Conservation (phyloP, 1,140 invertebrate species). For the Psilanteris sp. region DNA sequence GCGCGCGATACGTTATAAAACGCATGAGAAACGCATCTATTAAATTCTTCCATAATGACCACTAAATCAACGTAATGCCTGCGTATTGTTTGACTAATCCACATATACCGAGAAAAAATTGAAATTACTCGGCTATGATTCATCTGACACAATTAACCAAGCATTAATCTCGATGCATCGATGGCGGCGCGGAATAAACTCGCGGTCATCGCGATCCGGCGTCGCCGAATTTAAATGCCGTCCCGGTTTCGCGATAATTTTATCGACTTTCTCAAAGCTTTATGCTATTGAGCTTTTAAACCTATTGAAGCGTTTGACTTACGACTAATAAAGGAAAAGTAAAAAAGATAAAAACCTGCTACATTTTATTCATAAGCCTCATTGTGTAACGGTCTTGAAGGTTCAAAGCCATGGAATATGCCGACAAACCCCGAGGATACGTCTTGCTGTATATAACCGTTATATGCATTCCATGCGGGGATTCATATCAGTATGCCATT, state of each 20-base stretch:
- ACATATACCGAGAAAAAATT: slow-evolving; percentile 7
- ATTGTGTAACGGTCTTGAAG: slow-evolving; percentile 62
- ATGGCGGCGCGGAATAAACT: too few species aligned
- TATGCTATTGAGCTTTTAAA: slow-evolving; percentile 7
- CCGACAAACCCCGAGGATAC: slow-evolving; percentile 54
- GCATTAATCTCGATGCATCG: slow-evolving; percentile 4
- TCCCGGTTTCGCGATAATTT: slow-evolving; percentile 3
- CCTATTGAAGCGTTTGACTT: slow-evolving; percentile 9
- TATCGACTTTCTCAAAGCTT: slow-evolving; percentile 4
- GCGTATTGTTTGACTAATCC: not conserved
- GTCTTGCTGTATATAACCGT: slow-evolving; percentile 57
- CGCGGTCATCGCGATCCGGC: not conserved
- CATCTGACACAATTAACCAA: slow-evolving; percentile 17
- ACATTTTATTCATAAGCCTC: slow-evolving; percentile 61
- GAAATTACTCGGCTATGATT: slow-evolving; percentile 19
- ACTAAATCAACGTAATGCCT: slow-evolving; percentile 5
- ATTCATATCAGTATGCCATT: slow-evolving; percentile 64
- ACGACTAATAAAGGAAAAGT: slow-evolving; percentile 35
- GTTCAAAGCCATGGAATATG: slow-evolving; percentile 37
- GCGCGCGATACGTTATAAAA: slow-evolving; percentile 4
- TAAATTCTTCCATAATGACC: slow-evolving; percentile 3
- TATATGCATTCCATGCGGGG: slow-evolving; percentile 63
- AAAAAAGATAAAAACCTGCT: slow-evolving; percentile 23
- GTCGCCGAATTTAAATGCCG: slow-evolving; percentile 19
- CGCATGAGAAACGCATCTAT: slow-evolving; percentile 1